Conservation (phyloP, 2,888 invertebrate species). For the Pedicia rivosa region DNA sequence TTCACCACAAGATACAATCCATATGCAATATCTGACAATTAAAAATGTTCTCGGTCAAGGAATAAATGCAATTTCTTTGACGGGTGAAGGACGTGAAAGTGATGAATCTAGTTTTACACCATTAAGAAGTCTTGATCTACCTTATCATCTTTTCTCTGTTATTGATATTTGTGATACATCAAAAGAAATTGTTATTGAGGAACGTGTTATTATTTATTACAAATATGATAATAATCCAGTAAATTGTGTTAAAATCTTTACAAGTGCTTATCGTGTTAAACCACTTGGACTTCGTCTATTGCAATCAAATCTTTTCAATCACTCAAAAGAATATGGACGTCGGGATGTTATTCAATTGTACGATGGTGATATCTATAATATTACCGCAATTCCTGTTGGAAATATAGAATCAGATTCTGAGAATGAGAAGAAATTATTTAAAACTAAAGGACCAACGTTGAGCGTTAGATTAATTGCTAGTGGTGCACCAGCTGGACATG, state of each 20-base stretch:
- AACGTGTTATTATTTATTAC: constrained; percentile 82
- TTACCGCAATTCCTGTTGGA: constrained; percentile 54
- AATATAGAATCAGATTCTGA: constrained; percentile 54
- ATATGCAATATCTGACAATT: constrained; percentile 57
- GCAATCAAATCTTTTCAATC: constrained; percentile 85
- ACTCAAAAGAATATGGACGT: constrained; percentile 62
- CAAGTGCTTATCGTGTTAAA: constrained; percentile 68
- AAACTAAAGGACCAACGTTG: constrained; percentile 59
- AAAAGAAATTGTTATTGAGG: constrained; percentile 80
- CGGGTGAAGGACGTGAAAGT: constrained; percentile 81
- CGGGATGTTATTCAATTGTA: constrained; percentile 74
- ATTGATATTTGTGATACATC: constrained; percentile 93
- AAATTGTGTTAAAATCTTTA: constrained; percentile 95
- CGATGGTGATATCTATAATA: constrained; percentile 86
- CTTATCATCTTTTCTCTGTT: constrained; percentile 83
- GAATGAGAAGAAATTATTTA: constrained; percentile 59
- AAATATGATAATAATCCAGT: constrained; percentile 94
- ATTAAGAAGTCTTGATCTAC: constrained; percentile 61
- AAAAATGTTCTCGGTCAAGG: constrained; percentile 78
- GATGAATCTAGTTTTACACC: constrained; percentile 81
- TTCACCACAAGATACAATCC: constrained; percentile 69
- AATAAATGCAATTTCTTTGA: constrained; percentile 74
- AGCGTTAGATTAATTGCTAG: constrained; percentile 87
- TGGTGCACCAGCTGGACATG: constrained; percentile 84
- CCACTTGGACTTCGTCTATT: constrained; percentile 78